Percentiles rank a stretch among this genome's conserved stretches.
These are phyloP conservation scores for Heteromyza rotundicornis DNA, from an alignment of 2,888 invertebrate genomes.

Conservation along the genomic window DNA sequence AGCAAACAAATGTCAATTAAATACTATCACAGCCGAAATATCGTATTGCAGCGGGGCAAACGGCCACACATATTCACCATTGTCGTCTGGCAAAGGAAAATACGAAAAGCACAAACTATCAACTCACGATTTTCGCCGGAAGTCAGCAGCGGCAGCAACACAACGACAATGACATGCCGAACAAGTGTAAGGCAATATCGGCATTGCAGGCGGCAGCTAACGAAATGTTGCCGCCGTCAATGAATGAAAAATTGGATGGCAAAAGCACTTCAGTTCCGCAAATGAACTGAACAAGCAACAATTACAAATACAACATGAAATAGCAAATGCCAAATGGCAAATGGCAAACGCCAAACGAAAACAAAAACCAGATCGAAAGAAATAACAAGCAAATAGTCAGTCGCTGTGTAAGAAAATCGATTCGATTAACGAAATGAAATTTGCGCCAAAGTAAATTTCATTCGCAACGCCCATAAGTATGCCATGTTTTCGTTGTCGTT, in stretches of 20 bases:
- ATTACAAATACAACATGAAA: neutral
- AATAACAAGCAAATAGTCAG: too few relatives aligned
- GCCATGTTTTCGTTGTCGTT: slow-evolving; percentile 7
- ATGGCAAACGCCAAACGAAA: neutral
- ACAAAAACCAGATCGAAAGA: neutral
- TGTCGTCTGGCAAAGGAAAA: neutral
- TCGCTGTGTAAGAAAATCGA: slow-evolving; percentile 24
- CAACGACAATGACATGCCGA: neutral
- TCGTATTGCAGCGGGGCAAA: slow-evolving; percentile 1
- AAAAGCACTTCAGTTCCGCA: neutral
- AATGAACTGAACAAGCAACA: neutral
- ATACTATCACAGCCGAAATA: slow-evolving; percentile 11
- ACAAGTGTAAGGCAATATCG: neutral
- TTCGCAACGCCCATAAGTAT: slow-evolving; percentile 9
- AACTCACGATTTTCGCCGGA: neutral
- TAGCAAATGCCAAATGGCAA: neutral
- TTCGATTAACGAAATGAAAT: slow-evolving; percentile 29
- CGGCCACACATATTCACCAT: neutral
- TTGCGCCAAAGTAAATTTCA: slow-evolving; percentile 21
- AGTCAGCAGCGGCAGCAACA: neutral
- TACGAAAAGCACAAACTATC: neutral
- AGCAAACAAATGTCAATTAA: slow-evolving; percentile 16
- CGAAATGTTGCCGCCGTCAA: neutral
- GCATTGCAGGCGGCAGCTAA: slow-evolving; percentile 1
- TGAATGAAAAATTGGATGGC: neutral